Percentiles rank a stretch among this genome's conserved stretches.
phyloP scores from a whole-genome alignment of 2,888 invertebrate genomes.

The Drosophila suboccidentalis region DNA sequence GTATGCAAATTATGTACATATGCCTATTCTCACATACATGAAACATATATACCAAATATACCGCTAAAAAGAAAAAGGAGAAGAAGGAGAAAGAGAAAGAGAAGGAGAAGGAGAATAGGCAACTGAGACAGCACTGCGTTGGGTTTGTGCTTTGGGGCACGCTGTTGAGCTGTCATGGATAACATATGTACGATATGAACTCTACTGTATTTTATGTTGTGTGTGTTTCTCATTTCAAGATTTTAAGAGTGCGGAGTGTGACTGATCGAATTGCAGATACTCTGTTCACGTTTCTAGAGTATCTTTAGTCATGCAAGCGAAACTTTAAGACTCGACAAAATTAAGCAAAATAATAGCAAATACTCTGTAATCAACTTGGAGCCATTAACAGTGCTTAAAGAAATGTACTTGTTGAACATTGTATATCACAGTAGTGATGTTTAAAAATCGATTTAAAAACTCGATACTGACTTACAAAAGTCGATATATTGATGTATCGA shows the following conservation, averaged over 20 bases:
- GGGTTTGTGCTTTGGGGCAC: slow-evolving; percentile 37
- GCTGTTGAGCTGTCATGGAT: slow-evolving; percentile 30
- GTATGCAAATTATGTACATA: slow-evolving; percentile 58
- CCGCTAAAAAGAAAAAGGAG: neutral
- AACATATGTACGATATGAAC: slow-evolving; percentile 36
- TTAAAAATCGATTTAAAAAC: too few relatives aligned
- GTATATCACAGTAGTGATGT: too few relatives aligned
- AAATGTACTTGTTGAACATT: too few relatives aligned
- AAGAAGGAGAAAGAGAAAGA: neutral
- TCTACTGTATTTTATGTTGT: slow-evolving; percentile 4
- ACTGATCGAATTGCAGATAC: slow-evolving; percentile 1
- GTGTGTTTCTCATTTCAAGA: neutral
- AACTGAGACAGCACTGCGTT: slow-evolving; percentile 44
- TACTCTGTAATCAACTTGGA: neutral
- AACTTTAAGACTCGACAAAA: neutral
- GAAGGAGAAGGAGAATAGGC: slow-evolving; percentile 7
- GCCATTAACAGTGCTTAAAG: too few relatives aligned
- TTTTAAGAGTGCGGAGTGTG: neutral
- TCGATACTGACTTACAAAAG: too few relatives aligned
- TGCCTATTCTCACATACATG: slow-evolving; percentile 19
- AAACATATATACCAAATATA: neutral
- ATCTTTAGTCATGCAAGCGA: neutral
- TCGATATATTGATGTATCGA: too few relatives aligned
- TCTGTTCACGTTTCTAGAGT: neutral
- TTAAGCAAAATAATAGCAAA: neutral